Conservation (phyloP, 2,888 invertebrate genomes). For the Salticus scenicus region DNA sequence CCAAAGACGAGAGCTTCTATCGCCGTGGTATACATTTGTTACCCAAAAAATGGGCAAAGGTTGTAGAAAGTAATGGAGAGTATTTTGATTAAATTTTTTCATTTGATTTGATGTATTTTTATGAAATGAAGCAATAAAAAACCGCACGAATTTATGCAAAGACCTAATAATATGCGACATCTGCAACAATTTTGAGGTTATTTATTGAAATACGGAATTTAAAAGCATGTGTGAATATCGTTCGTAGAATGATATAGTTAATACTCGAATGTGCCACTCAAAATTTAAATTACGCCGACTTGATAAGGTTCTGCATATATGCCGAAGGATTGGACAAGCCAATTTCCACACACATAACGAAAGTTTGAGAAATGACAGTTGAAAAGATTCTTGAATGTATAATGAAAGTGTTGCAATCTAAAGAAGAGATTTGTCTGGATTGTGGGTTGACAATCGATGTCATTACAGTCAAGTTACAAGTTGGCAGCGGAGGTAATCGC, state of each 20-base stretch:
- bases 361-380: background rate
- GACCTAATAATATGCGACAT: no score
- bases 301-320: background rate
- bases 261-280: background rate
- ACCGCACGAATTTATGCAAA: no score
- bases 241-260: background rate
- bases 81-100: no score
- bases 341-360: background rate
- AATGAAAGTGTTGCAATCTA: conserved; percentile 5
- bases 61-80: no score
- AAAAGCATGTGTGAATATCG: no score
- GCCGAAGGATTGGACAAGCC: background rate
- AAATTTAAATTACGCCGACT: background rate
- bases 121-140: no score
- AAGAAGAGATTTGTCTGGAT: background rate
- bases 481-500: background rate
- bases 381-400: background rate
- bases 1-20: no score
- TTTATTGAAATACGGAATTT: no score
- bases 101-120: no score
- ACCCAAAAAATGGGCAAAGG: no score
- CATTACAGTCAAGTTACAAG: background rate
- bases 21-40: no score
- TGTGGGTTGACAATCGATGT: background rate
- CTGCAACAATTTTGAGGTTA: no score